Evolutionary conservation across 2,888 invertebrate species (phyloP).

Genomic region (Nymphalis urticae): DNA sequence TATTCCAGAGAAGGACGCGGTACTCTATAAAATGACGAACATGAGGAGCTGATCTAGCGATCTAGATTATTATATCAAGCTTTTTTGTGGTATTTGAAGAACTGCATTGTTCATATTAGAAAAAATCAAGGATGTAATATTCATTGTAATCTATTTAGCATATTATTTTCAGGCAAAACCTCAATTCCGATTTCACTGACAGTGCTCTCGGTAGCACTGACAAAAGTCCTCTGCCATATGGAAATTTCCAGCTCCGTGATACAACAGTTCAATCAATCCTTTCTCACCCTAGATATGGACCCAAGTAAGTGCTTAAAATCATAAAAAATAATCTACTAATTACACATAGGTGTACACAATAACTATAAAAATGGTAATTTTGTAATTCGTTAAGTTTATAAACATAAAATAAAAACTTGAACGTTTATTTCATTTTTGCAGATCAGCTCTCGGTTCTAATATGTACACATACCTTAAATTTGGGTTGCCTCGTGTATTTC

Average conservation of each 20-base stretch:
- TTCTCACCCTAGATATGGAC: slow-evolving; percentile 94
- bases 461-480: slow-evolving; percentile 97
- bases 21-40: too few relatives aligned
- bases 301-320: slow-evolving; percentile 83
- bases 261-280: slow-evolving; percentile 96
- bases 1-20: too few relatives aligned
- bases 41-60: too few relatives aligned
- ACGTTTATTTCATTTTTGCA: slow-evolving; percentile 48
- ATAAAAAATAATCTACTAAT: neutral
- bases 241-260: slow-evolving; percentile 95
- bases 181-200: slow-evolving; percentile 97
- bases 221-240: slow-evolving; percentile 95
- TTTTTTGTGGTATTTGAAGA: neutral
- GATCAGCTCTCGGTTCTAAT: slow-evolving; percentile 92
- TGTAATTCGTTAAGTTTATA: too few relatives aligned
- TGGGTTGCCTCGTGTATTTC: slow-evolving; percentile 94
- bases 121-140: too few relatives aligned
- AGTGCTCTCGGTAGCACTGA: slow-evolving; percentile 95
- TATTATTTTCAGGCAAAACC: slow-evolving; percentile 87
- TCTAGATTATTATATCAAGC: too few relatives aligned
- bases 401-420: neutral
- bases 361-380: too few relatives aligned
- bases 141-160: too few relatives aligned
- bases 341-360: too few relatives aligned
- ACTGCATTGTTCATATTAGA: neutral